Evolutionary conservation across 1,140 invertebrate species (phyloP).

Genomic region (Lutraria rhynchaena): DNA sequence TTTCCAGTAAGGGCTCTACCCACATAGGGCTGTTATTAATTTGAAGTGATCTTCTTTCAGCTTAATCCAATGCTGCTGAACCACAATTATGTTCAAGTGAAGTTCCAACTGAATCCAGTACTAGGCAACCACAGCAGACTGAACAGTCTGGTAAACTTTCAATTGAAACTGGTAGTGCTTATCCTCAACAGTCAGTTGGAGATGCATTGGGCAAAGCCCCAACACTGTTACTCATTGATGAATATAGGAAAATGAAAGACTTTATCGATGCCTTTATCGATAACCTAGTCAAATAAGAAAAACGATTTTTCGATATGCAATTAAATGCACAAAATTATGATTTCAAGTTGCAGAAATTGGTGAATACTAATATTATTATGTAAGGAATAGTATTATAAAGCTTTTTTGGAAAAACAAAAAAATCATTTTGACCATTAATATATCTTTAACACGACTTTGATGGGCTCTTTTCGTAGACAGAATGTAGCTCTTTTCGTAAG

Average conservation of each 20-base stretch:
- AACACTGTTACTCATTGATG: constrained; percentile 20
- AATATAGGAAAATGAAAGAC: constrained; percentile 17
- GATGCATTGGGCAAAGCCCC: constrained; percentile 7
- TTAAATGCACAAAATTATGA: no score
- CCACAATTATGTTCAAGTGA: constrained; percentile 15
- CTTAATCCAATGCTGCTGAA: constrained; percentile 21
- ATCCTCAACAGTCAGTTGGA: constrained; percentile 7
- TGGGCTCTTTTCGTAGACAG: no score
- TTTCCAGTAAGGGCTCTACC: constrained; percentile 27
- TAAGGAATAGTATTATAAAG: no score
- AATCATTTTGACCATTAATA: no score
- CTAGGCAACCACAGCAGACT: constrained; percentile 7
- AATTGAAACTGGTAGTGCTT: constrained; percentile 4
- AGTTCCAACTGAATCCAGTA: constrained; percentile 7
- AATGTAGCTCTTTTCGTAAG: no score
- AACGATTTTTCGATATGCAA: no score
- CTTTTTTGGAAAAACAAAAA: no score
- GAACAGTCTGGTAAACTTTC: constrained; percentile 7
- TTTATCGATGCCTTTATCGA: no score
- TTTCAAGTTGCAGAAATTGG: no score
- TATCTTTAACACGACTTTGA: no score
- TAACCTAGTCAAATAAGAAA: no score
- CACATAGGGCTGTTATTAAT: constrained; percentile 22
- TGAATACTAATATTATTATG: no score
- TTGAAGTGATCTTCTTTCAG: constrained; percentile 18